Conservation (phyloP, 2,888 invertebrate species). For the Drosophila lutescens region DNA sequence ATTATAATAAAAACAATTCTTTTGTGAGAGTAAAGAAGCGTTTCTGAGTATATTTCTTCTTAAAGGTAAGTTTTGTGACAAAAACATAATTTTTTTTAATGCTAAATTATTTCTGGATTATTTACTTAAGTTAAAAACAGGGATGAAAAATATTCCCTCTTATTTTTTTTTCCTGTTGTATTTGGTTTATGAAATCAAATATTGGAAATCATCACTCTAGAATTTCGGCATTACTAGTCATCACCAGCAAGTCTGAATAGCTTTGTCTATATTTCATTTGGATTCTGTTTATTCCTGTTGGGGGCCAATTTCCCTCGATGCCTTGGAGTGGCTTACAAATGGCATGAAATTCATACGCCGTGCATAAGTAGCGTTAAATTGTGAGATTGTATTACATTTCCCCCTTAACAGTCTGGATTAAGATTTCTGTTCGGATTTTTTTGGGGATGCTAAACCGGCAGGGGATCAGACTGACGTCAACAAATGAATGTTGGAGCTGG, state of each 20-base stretch:
- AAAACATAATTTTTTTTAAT: no score
- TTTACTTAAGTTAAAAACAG: no score
- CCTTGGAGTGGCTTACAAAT: slow-evolving; percentile 44
- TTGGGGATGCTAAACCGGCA: slow-evolving; percentile 15
- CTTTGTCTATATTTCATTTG: slow-evolving; percentile 39
- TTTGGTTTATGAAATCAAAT: neutral
- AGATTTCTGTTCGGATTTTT: slow-evolving; percentile 14
- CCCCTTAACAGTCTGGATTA: slow-evolving; percentile 29
- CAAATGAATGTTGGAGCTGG: slow-evolving; percentile 12
- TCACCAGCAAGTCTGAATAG: slow-evolving; percentile 7
- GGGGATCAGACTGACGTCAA: slow-evolving; percentile 23
- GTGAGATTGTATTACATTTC: slow-evolving; percentile 60
- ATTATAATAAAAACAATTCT: no score
- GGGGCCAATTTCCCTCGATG: slow-evolving; percentile 16
- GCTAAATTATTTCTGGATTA: no score
- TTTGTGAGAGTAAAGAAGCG: no score
- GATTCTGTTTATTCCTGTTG: slow-evolving; percentile 22
- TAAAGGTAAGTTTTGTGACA: no score
- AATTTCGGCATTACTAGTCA: slow-evolving; percentile 15
- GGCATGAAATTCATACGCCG: slow-evolving; percentile 65
- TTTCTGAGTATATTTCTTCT: no score
- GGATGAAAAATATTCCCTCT: no score
- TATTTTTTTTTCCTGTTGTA: no score
- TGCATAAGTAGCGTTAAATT: slow-evolving; percentile 74
- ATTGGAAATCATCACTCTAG: neutral